Percentiles rank a stretch among this genome's conserved stretches.
Conservation (phyloP, 2,797 vertebrate species). For the Manis crassicaudata region DNA sequence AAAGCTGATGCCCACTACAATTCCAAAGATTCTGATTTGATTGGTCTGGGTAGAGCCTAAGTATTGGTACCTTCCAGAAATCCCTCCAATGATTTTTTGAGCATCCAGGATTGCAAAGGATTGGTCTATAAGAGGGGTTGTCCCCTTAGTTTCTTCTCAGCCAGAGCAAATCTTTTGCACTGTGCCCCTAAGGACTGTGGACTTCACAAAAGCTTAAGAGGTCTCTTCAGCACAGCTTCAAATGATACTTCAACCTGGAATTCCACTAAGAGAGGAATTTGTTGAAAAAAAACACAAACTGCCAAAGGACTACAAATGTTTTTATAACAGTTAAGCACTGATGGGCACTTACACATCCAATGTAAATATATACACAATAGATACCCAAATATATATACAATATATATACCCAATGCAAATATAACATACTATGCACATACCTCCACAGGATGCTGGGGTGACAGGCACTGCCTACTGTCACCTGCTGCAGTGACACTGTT, state of each 20-base stretch:
- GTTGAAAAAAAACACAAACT: background rate
- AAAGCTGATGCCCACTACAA: background rate
- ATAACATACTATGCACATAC: no score
- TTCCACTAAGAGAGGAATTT: background rate
- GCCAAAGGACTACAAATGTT: background rate
- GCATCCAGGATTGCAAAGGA: background rate
- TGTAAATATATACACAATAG: no score
- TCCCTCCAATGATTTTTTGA: background rate
- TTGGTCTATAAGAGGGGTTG: background rate
- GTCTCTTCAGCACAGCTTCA: background rate
- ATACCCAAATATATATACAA: no score
- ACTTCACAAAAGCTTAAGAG: background rate
- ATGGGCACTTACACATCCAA: background rate
- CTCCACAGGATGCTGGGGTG: background rate
- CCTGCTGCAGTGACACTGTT: background rate
- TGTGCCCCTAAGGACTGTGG: background rate
- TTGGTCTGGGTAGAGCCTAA: background rate
- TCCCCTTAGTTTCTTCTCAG: background rate
- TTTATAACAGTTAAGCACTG: background rate
- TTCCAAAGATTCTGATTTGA: background rate
- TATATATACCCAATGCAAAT: background rate
- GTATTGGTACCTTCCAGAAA: background rate
- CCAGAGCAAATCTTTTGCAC: background rate
- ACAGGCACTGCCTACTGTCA: no score
- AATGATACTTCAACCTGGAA: background rate